Evolutionary conservation across 37 sponge, comb jelly and placozoan species (phyloP).

Genomic region (Agelas oroides): DNA sequence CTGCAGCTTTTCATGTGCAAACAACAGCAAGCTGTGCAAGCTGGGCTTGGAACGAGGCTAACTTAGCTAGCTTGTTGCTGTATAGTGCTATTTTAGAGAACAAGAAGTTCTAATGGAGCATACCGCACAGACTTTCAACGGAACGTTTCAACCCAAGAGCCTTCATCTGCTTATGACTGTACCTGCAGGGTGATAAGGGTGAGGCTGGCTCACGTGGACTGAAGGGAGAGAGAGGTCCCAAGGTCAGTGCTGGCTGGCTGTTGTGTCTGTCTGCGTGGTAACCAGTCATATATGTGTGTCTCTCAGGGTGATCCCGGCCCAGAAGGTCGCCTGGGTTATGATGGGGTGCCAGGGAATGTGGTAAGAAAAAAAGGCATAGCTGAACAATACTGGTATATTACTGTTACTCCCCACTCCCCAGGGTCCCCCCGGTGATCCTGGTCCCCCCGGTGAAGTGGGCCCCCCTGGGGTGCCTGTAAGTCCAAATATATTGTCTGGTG

Average conservation of each 20-base stretch:
- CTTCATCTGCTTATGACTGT: no score
- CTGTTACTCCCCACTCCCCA: neutral
- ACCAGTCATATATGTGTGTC: neutral
- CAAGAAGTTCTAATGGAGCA: no score
- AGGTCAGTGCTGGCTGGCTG: slow-evolving; percentile 27
- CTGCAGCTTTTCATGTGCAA: no score
- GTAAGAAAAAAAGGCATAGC: no score
- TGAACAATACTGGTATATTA: no score
- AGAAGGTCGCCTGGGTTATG: slow-evolving; percentile 35
- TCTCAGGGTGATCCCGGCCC: slow-evolving; percentile 2
- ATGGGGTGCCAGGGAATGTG: slow-evolving; percentile 41
- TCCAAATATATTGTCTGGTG: no score
- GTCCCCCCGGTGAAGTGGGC: slow-evolving; percentile 44
- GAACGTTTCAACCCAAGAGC: no score
- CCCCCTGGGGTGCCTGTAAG: slow-evolving; percentile 44
- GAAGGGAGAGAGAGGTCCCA: slow-evolving; percentile 19
- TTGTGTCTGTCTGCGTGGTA: neutral
- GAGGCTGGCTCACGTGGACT: slow-evolving; percentile 15
- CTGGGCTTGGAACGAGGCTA: no score
- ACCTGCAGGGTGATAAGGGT: neutral
- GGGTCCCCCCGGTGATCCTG: slow-evolving; percentile 56
- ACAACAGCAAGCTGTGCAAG: no score
- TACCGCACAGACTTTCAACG: no score
- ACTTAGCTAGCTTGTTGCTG: no score
- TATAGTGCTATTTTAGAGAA: no score